Evolutionary conservation across 1,140 invertebrate genomes (phyloP), one percentile per base, ranked within the genome.

Genomic region (Periplaneta americana): DNA sequence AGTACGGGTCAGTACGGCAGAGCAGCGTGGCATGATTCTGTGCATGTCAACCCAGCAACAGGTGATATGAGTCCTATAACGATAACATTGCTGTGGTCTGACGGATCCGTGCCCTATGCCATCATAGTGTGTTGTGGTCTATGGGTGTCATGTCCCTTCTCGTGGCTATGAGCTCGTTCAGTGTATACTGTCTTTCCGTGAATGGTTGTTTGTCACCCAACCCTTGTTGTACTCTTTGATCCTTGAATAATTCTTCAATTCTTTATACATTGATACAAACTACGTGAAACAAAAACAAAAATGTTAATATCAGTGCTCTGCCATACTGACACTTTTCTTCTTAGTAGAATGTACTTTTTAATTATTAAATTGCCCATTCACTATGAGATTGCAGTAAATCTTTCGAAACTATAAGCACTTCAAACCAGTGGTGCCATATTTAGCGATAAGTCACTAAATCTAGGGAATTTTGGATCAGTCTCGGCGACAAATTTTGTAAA

Each of bases 1-100:
- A 81, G 79, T 82, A 80, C 80, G 34, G 82, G 82, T 82, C 78
- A 82, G 82, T 82, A 82, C 82, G 82, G 82, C 82, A 82, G 82
- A 82, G 82, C 79, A 34, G 4, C 4, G 3, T 18, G 74, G 66
- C 35, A 80, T 37, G 80, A 33, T 66, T 34, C 34, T 28, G n/a
- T 75, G 81, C 81, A 81, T 81, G 81, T 22, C 15, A 31, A 34
- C 32, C 34, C 57, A 34, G 22, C 34, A 33, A 81, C 32, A 81
- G 81, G 75, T 81, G 75, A 75, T 81, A 80, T 15, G 4, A 74
- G 17, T 15, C 48, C 77, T 78, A 78, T 36, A 18, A 0, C 31
- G 8, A 66, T 8, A 8, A 28, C n/a, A 66, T 6, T 66, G 48
- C 22, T 13, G 13, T 28, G 48, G 22, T 66, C 6, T 66, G 48